Percentiles rank a stretch among this genome's conserved stretches.
These are phyloP conservation scores for Ischnura elegans DNA, from an alignment of 2,888 invertebrate genomes.

Conservation along the genomic window DNA sequence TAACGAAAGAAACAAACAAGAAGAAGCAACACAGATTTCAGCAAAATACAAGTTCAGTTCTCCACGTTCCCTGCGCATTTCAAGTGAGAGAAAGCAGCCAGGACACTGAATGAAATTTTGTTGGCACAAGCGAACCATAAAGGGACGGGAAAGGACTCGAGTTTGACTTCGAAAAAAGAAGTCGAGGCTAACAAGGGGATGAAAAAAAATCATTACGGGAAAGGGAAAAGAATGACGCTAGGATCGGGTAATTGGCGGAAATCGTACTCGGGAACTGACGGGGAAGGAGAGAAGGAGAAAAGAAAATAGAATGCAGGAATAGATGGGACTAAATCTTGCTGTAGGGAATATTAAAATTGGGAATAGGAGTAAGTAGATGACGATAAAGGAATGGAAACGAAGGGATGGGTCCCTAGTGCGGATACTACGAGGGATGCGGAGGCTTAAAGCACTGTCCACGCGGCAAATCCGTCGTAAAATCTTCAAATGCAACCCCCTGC, in stretches of 20 bases:
- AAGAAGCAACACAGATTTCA: not conserved
- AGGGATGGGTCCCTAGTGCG: not conserved
- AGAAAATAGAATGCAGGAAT: not conserved
- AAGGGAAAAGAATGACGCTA: not conserved
- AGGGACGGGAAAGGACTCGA: not conserved
- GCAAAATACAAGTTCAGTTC: not conserved
- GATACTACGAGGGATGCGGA: not conserved
- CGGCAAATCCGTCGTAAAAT: not conserved
- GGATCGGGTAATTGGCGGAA: conserved; percentile 10
- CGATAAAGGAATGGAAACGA: not conserved
- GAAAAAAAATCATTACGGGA: not conserved
- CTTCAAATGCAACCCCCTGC: not conserved
- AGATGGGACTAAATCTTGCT: too few relatives aligned
- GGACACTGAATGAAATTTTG: not conserved
- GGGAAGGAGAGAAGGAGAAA: not conserved
- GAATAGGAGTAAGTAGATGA: too few relatives aligned
- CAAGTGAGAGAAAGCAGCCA: not conserved
- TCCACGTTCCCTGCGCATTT: not conserved
- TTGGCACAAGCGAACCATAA: not conserved
- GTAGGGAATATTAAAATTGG: too few relatives aligned
- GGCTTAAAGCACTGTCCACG: not conserved
- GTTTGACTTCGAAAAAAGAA: not conserved
- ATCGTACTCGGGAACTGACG: not conserved
- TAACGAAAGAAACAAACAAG: not conserved
- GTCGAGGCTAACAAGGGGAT: not conserved